Evolutionary conservation across 2,888 invertebrate species (phyloP).

Genomic region (Thumatha senex): DNA sequence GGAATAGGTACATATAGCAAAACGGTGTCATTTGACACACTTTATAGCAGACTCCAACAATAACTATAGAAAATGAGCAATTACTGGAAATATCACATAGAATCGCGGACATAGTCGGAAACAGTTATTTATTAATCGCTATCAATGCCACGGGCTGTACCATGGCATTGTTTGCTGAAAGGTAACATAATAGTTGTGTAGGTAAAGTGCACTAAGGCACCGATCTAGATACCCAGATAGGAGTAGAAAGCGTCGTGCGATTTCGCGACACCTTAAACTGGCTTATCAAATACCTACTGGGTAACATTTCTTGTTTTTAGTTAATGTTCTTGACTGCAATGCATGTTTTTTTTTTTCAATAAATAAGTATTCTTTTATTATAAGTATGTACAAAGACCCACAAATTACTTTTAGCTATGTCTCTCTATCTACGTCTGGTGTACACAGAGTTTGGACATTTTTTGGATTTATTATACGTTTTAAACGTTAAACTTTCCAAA

Average conservation of each 20-base stretch:
- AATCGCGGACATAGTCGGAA: conserved; percentile 15
- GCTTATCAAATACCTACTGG: conserved; percentile 19
- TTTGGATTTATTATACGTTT: too few relatives aligned
- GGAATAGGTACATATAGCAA: not conserved
- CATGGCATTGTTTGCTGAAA: conserved; percentile 55
- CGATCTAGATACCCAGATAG: conserved; percentile 71
- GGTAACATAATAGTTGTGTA: conserved; percentile 51
- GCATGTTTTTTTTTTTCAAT: too few relatives aligned
- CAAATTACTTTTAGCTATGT: too few relatives aligned
- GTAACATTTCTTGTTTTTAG: conserved; percentile 1
- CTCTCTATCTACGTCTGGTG: too few relatives aligned
- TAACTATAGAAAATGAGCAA: conserved; percentile 21
- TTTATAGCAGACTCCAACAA: conserved; percentile 21
- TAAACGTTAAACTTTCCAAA: too few relatives aligned
- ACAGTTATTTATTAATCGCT: conserved; percentile 52
- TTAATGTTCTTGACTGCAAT: too few relatives aligned
- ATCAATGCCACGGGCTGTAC: conserved; percentile 52
- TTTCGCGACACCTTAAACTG: conserved; percentile 28
- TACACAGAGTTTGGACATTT: too few relatives aligned
- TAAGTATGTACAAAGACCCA: too few relatives aligned
- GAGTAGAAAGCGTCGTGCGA: conserved; percentile 51
- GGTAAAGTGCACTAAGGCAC: conserved; percentile 36
- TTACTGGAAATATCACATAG: conserved; percentile 35
- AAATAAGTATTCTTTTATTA: not conserved
- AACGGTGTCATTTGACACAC: conserved; percentile 28